Evolutionary conservation across 2,797 vertebrate genomes (phyloP), one percentile per base, ranked within the genome.

Genomic region (Rhinogobio ventralis): DNA sequence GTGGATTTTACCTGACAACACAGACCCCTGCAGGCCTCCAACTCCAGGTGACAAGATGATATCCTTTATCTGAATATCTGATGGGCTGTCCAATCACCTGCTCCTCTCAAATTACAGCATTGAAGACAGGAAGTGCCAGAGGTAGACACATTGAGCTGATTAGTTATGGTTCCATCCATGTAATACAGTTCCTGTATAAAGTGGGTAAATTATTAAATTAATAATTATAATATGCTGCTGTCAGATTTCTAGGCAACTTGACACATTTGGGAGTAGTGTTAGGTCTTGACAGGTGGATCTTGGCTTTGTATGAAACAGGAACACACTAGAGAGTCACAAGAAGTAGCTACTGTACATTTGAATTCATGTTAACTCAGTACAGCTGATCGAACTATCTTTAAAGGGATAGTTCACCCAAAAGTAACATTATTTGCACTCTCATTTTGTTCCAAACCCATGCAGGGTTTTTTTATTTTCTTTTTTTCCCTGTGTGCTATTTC

Each of bases 1-100:
- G 42, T 64, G 74, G 23, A 46, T 82, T 73, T 71, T 60, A 85
- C 68, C 82, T 83, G 76, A 83, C 64, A 76, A 81, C 36, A 67
- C 69, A 77, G 55, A 79, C 30, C 77, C 62, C 81, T 78, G 71
- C 67, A 86, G 74, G 9, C 64, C 71, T 46, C 9, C 19, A 81
- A 60, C 74, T 78, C 62, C 42, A 86, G 68, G 57, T 77, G 88
- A 86, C 82, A 89, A 71, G 55, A 84, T 85, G 82, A 87, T 55
- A 55, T 73, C 73, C 79, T 68, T 87, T 87, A 86, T 67, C 85
- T 77, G 80, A 82, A 82, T 81, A 85, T 84, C 84, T 83, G 62
- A 87, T 68, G 66, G 45, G 53, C 49, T 42, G 30, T 74, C 67
- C 81, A 86, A 69, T 75, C 67, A 84, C 74, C 67, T 74, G 81